phyloP scores from a whole-genome alignment of 2,113 vertebrate genomes.

The Lanius collurio region DNA sequence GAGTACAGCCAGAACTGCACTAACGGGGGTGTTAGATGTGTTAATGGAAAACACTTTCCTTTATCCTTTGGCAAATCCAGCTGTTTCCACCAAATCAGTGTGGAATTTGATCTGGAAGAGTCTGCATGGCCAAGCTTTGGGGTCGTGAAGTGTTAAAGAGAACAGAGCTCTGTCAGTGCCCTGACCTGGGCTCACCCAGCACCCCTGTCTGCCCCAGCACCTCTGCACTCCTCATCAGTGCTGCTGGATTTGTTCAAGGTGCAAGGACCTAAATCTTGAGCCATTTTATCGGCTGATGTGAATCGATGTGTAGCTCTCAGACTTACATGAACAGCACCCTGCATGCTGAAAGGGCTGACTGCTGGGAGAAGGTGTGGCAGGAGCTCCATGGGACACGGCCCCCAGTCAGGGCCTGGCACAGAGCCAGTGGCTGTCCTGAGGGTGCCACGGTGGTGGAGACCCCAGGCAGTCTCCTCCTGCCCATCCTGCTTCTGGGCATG shows the following conservation, averaged over 20 bases:
- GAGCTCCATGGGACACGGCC: not conserved
- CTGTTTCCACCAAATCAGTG: not conserved
- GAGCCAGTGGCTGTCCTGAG: not conserved
- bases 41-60: constrained; percentile 42
- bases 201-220: accelerated
- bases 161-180: not conserved
- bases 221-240: accelerated
- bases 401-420: not conserved
- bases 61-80: not conserved
- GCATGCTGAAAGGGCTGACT: not conserved
- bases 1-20: not conserved
- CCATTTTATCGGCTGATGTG: accelerated
- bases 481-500: not conserved
- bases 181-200: not conserved
- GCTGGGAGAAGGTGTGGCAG: not conserved
- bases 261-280: not conserved
- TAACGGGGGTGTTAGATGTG: not conserved
- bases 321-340: accelerated
- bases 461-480: not conserved
- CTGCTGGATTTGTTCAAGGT: not conserved
- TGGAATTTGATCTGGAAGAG: not conserved
- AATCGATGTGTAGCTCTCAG: accelerated
- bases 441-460: accelerated
- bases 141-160: not conserved
- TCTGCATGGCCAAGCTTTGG: not conserved